A percentile compares a stretch with the other conserved stretches of the same genome.
phyloP scores from a whole-genome alignment of 2,888 invertebrate species.

The Cremastinae sp. region DNA sequence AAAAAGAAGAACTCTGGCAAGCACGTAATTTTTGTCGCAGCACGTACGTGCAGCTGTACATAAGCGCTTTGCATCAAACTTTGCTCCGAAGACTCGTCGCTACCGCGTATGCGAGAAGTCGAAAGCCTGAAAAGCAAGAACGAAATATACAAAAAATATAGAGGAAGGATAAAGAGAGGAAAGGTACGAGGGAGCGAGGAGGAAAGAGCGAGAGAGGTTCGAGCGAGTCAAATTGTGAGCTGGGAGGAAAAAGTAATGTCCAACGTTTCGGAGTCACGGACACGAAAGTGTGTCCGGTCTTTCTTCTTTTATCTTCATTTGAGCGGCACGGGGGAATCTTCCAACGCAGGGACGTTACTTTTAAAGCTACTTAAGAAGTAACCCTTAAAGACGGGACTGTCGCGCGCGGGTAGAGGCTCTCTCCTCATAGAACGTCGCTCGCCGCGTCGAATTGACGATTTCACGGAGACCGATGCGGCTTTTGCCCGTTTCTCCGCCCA shows the following conservation, averaged over 20 bases:
- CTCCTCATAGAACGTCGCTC: constrained; percentile 73
- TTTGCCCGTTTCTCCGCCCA: constrained; percentile 79
- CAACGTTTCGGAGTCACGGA: constrained; percentile 29
- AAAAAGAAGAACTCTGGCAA: constrained; percentile 18
- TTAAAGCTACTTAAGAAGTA: constrained; percentile 69
- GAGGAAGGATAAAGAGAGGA: constrained; percentile 59
- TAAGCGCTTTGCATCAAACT: constrained; percentile 55
- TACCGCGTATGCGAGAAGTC: constrained; percentile 42
- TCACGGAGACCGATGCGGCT: constrained; percentile 79
- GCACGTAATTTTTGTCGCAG: constrained; percentile 52
- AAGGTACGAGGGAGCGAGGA: constrained; percentile 36
- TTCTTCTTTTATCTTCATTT: constrained; percentile 14
- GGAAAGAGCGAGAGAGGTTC: constrained; percentile 58
- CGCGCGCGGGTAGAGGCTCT: constrained; percentile 71
- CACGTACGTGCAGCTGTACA: constrained; percentile 33
- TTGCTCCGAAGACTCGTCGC: constrained; percentile 37
- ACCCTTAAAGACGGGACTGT: constrained; percentile 68
- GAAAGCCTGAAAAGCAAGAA: not conserved
- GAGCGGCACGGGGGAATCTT: not conserved
- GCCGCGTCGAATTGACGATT: constrained; percentile 78
- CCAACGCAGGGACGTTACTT: constrained; percentile 66
- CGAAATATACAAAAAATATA: constrained; percentile 18
- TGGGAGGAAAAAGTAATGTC: constrained; percentile 65
- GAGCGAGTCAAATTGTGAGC: constrained; percentile 72
- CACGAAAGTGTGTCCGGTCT: constrained; percentile 6